Conservation (phyloP, 1,140 invertebrate species). For the Lepidurus arcticus region DNA sequence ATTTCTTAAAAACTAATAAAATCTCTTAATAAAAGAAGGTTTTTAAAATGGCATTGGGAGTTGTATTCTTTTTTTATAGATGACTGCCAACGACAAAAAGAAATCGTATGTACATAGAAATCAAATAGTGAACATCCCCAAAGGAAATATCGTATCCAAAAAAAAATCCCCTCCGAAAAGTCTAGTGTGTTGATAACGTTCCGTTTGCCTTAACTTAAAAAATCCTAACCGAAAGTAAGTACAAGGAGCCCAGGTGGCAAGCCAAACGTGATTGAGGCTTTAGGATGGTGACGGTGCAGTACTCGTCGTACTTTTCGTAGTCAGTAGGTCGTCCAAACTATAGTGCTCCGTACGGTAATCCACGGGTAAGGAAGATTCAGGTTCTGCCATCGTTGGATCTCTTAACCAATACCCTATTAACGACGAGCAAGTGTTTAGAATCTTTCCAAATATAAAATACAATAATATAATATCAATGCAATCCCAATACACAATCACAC, state of each 20-base stretch:
- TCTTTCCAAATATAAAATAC: neutral
- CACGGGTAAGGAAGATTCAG: slow-evolving; percentile 10
- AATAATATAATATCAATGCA: neutral
- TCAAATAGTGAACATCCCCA: neutral
- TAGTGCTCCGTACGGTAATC: slow-evolving; percentile 33
- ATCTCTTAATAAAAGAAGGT: neutral
- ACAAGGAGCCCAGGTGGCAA: neutral
- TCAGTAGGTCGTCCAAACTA: slow-evolving; percentile 32
- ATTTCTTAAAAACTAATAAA: neutral
- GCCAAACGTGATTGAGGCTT: neutral
- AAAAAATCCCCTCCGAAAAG: neutral
- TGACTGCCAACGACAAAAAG: slow-evolving; percentile 5
- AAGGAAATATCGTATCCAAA: neutral
- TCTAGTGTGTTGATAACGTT: slow-evolving; percentile 25
- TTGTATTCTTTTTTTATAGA: slow-evolving; percentile 23
- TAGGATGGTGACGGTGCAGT: neutral
- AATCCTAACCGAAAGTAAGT: neutral
- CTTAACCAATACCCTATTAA: slow-evolving; percentile 30
- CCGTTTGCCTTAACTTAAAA: neutral
- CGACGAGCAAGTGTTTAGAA: neutral
- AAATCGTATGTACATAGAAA: neutral
- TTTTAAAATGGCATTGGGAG: slow-evolving; percentile 8
- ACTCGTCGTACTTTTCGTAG: neutral
- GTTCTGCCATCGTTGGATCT: slow-evolving; percentile 27
- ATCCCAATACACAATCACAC: neutral